phyloP scores from a whole-genome alignment of 2,113 vertebrate species.

The Dermatemys mawii region DNA sequence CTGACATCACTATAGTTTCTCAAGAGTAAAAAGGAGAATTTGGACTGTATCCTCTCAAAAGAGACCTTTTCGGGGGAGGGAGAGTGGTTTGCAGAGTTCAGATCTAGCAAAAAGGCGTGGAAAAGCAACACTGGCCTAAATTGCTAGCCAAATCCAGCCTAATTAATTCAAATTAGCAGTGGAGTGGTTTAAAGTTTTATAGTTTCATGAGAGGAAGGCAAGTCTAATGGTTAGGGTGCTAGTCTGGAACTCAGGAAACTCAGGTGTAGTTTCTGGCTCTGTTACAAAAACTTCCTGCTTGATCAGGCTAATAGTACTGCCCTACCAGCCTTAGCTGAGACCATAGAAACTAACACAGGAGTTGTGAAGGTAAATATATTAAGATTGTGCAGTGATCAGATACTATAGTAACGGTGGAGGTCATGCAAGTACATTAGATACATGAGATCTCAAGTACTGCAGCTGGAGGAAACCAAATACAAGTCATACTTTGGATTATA shows the following conservation, averaged over 20 bases:
- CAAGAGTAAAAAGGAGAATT: neutral
- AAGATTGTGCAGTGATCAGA: neutral
- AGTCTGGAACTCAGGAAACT: neutral
- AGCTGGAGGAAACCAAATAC: neutral
- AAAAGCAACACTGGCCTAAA: neutral
- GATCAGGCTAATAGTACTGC: neutral
- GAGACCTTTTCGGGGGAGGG: neutral
- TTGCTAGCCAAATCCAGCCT: neutral
- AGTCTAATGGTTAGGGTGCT: neutral
- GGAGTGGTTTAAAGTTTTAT: neutral
- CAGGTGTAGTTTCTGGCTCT: neutral
- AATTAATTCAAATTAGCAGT: neutral
- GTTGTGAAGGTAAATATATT: neutral
- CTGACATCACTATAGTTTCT: fast-evolving
- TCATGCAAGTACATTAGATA: neutral
- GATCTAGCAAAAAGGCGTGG: neutral
- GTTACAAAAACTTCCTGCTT: neutral
- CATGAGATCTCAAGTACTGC: neutral
- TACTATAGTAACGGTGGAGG: neutral
- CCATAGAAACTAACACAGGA: too few species aligned
- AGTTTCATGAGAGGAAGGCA: neutral
- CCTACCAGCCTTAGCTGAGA: too few species aligned
- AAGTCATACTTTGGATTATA: neutral
- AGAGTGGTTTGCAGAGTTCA: neutral
- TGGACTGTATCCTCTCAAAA: neutral